phyloP scores from a whole-genome alignment of 2,797 vertebrate genomes.

The Rhabdophis nuchalis region DNA sequence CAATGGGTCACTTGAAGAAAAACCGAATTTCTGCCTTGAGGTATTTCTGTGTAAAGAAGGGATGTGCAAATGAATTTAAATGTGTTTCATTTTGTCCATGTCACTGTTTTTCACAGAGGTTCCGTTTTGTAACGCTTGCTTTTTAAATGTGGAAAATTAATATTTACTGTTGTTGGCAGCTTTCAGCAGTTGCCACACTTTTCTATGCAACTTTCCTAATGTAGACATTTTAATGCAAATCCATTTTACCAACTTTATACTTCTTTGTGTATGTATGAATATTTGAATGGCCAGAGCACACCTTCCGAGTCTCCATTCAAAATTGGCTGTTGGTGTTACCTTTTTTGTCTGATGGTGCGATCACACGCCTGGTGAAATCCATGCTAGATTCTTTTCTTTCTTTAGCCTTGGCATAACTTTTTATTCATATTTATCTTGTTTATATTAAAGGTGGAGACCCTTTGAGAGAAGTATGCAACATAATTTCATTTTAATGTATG shows the following conservation, averaged over 20 bases:
- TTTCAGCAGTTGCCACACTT: neutral
- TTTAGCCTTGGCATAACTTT: neutral
- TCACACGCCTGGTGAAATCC: neutral
- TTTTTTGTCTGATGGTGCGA: neutral
- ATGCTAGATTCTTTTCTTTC: neutral
- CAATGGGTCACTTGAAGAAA: neutral
- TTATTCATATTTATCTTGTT: neutral
- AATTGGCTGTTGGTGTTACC: neutral
- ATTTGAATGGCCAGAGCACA: neutral
- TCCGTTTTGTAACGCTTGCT: neutral
- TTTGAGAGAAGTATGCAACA: no score
- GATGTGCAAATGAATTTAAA: neutral
- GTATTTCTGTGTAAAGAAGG: neutral
- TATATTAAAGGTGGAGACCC: no score
- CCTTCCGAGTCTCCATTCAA: neutral
- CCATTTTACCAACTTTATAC: neutral
- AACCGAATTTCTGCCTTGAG: neutral
- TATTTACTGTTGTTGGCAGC: neutral
- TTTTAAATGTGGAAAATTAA: neutral
- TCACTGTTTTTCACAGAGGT: neutral
- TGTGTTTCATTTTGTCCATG: neutral
- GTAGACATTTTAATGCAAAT: neutral
- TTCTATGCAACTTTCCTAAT: neutral
- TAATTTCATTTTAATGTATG: no score
- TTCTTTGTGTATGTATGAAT: neutral